Conservation (phyloP, 2,113 vertebrate genomes). For the Amphilophus citrinellus region DNA sequence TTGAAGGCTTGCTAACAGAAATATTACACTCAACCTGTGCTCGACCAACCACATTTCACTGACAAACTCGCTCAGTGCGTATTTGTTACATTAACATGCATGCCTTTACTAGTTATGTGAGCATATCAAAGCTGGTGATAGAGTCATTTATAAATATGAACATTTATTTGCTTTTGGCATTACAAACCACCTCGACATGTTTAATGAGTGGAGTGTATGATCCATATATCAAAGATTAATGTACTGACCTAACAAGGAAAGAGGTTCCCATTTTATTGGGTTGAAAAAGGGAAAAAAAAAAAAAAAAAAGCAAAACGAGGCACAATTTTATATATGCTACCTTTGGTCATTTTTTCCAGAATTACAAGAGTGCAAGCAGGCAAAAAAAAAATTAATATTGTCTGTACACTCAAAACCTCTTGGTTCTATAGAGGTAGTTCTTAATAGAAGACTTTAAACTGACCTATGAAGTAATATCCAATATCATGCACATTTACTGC, state of each 20-base stretch:
- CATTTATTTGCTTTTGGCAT: conserved; percentile 54
- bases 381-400: background rate
- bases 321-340: background rate
- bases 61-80: background rate
- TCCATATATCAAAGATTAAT: background rate
- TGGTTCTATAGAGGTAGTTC: background rate
- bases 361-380: background rate
- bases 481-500: background rate
- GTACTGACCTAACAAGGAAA: background rate
- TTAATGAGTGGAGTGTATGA: conserved; percentile 4
- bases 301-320: background rate
- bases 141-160: conserved; percentile 6
- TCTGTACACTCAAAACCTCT: background rate
- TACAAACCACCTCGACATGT: conserved; percentile 24
- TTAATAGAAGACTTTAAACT: background rate
- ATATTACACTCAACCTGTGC: background rate
- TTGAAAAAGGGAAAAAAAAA: background rate
- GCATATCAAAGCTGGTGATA: background rate
- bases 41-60: background rate
- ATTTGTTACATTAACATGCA: background rate
- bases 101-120: background rate
- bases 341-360: background rate
- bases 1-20: background rate
- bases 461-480: background rate
- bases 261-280: background rate